Evolutionary conservation across 2,113 vertebrate genomes (phyloP), one percentile per base, ranked within the genome.

Genomic region (Odontesthes bonariensis): DNA sequence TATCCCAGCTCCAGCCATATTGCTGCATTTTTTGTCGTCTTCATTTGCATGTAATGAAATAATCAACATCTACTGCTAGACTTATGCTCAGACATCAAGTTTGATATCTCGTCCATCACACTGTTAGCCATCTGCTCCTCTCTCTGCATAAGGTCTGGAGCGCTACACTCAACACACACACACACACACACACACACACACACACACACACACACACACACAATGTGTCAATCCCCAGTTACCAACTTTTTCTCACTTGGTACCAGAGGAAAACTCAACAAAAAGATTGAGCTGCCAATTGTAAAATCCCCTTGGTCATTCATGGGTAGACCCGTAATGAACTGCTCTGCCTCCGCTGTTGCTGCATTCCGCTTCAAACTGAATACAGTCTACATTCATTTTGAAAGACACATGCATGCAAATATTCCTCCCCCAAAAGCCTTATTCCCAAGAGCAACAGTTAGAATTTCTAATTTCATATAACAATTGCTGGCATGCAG

Each of bases 1-100:
- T 67, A 74, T 60, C 64, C 40, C 62, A 60, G 52, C 32, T 61
- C 11, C 13, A 46, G 13, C 38, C 54, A 8, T 7, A 14, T 10
- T 71, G 56, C 66, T 68, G 57, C 27, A 19, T 73, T 49, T 52
- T 62, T 59, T 44, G 47, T 55, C 70, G 46, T 60, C 62, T 70
- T 77, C 44, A 51, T 58, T 56, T 66, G 51, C 51, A 57, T 35
- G 3, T 19, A 60, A 84, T 82, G n/a, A 88, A 84, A 88, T 71
- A 79, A 87, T 68, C 52, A 80, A 52, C 52, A 67, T 66, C 58
- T 32, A 77, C 47, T n/a, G 62, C 60, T 6, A 64, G 75, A 81
- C 40, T 77, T 17, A 27, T 14, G 19, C 47, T 80, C 38, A 82
- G 66, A 84, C 75, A 74, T 66, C 66, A 62, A 86, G 59, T 46